A percentile compares a stretch with the other conserved stretches of the same genome.
Conservation (phyloP, 2,888 invertebrate genomes). For the Eulithis testata region DNA sequence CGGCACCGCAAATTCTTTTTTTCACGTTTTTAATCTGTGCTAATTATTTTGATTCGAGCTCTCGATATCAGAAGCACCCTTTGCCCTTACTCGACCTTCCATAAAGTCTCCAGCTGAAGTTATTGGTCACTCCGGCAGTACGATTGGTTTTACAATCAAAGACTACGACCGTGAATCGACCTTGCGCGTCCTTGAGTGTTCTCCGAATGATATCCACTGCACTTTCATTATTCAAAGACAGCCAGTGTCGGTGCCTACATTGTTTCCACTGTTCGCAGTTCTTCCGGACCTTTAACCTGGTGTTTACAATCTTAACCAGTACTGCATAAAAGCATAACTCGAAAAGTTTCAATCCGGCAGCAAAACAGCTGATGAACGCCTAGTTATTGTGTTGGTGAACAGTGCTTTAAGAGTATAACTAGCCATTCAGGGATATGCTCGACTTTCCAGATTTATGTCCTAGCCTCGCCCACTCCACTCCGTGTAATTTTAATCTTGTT, state of each 20-base stretch:
- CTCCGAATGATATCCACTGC: conserved; percentile 39
- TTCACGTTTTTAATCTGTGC: no score
- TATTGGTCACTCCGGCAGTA: conserved; percentile 22
- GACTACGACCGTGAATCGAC: conserved; percentile 42
- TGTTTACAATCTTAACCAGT: not conserved
- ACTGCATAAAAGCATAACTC: not conserved
- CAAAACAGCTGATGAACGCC: not conserved
- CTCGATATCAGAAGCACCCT: conserved; percentile 2
- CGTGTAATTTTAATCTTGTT: conserved; percentile 73
- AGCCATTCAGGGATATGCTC: conserved; percentile 47
- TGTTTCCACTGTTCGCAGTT: conserved; percentile 49
- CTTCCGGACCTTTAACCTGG: conserved; percentile 43
- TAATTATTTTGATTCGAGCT: conserved; percentile 1
- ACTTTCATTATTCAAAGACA: conserved; percentile 47
- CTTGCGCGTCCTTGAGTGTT: conserved; percentile 38
- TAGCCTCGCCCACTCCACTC: conserved; percentile 50
- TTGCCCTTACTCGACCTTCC: conserved; percentile 18
- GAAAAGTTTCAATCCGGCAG: not conserved
- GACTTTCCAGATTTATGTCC: conserved; percentile 58
- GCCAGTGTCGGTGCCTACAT: conserved; percentile 40
- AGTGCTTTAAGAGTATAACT: conserved; percentile 42
- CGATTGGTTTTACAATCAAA: conserved; percentile 25
- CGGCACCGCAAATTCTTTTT: not conserved
- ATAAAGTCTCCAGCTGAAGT: conserved; percentile 16
- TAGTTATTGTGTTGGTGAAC: conserved; percentile 3